Base-by-base conservation (phyloP, 2,797 vertebrate species). In the Tapirus indicus region DNA sequence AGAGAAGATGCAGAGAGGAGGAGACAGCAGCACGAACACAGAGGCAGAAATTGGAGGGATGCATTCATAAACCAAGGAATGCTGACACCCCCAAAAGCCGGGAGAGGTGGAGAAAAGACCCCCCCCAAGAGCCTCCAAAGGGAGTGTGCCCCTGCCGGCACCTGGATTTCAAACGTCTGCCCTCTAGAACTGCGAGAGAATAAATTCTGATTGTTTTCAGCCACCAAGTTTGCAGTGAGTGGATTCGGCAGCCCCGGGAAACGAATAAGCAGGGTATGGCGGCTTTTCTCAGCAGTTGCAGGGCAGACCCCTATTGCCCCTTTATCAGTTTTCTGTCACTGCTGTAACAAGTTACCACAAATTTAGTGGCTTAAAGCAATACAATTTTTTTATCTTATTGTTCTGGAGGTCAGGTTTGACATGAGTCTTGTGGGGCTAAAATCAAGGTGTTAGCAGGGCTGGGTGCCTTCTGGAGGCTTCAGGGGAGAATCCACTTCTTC, bases 81-180 rank as follows among this genome's bases (percentile, higher is more conserved):
- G 3, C 23, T 8, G 58, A 82, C 56, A 20, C 38, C 20, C 47
- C 77, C 35, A 27, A 41, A 29, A 44, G 12, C 52, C 20, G 20
- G 58, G 4, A 47, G 32, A 47, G 5, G 12, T 21, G 23, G 20
- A 2, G 2, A 25, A 8, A 23, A 66, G n/a, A 74, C 12, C 5
- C 47, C 38, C 5, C 47, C 29, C 12, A 38, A 38, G 25, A 3
- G 25, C 44, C 47, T 84, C 5, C 35, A 18, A 21, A 56, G 29
- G 29, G 4, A 2, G 5, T 8, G 6, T 0, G 2, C 16, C 21
- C 20, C 8, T n/a, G 20, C 9, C 2, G 0, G 18, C 23, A 7
- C 49, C 49, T 52, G 49, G 14, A 5, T 52, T 13, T 52, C 49
- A 52, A 52, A 52, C 49, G 49, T 52, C 49, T 14, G 49, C 49